Percentiles rank a stretch among this genome's conserved stretches.
Conservation (phyloP, 1,140 invertebrate genomes). For the Drosophila truncata region DNA sequence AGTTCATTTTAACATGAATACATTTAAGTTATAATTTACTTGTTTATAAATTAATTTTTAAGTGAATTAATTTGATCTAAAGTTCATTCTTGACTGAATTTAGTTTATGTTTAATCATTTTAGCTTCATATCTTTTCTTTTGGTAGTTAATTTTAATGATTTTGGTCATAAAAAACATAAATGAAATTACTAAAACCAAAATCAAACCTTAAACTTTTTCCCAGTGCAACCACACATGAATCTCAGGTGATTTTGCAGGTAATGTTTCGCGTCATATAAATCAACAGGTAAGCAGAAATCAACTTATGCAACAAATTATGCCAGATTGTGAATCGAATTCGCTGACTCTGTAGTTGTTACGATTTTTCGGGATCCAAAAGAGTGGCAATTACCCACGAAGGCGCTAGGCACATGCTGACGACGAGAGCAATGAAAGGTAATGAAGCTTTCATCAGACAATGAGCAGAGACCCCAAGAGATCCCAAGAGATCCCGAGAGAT, state of each 20-base stretch:
- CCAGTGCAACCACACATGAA: slow-evolving; percentile 20
- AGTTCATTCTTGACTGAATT: background rate
- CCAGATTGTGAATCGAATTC: slow-evolving; percentile 30
- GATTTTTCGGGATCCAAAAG: slow-evolving; percentile 17
- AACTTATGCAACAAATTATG: slow-evolving; percentile 59
- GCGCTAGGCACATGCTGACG: slow-evolving; percentile 9
- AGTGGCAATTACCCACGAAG: slow-evolving; percentile 57
- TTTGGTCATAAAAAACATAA: no score
- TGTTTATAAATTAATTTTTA: background rate
- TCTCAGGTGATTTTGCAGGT: slow-evolving; percentile 34
- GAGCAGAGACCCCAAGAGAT: background rate
- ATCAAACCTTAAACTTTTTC: background rate
- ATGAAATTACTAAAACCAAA: no score
- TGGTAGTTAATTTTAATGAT: background rate
- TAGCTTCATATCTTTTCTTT: background rate
- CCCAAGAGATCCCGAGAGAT: slow-evolving; percentile 3
- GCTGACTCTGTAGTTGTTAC: slow-evolving; percentile 33
- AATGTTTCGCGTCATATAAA: slow-evolving; percentile 43
- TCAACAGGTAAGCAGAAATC: slow-evolving; percentile 41
- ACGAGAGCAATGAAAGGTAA: slow-evolving; percentile 36
- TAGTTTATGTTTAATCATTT: no score
- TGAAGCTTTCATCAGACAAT: slow-evolving; percentile 56
- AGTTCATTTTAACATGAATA: background rate
- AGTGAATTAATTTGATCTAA: background rate
- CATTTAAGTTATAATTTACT: background rate